These are phyloP conservation scores for Megaleporinus macrocephalus DNA, from an alignment of 2,113 vertebrate genomes.

Conservation along the genomic window DNA sequence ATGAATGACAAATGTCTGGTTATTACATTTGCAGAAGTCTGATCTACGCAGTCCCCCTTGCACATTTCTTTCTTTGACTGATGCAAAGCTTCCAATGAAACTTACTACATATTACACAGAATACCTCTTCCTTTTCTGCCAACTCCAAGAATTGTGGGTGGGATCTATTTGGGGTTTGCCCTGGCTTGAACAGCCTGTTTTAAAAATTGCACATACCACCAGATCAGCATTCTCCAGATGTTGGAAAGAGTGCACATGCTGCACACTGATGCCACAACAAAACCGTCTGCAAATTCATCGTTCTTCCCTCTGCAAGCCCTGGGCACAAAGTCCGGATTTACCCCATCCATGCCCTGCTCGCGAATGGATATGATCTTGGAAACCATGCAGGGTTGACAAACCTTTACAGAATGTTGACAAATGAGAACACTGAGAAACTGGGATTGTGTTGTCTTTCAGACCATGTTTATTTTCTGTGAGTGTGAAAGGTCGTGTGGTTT, in stretches of 20 bases:
- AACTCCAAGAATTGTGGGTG: slow-evolving; percentile 34
- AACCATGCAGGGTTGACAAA: no score
- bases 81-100: slow-evolving; percentile 27
- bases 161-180: slow-evolving; percentile 37
- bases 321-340: no score
- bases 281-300: neutral
- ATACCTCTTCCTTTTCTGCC: slow-evolving; percentile 14
- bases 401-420: no score
- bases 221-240: slow-evolving; percentile 63
- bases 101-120: slow-evolving; percentile 31
- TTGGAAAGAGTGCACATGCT: slow-evolving; percentile 52
- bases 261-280: neutral
- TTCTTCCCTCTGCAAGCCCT: neutral
- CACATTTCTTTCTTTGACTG: slow-evolving; percentile 10
- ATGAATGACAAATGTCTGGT: neutral
- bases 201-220: slow-evolving; percentile 30
- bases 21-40: slow-evolving; percentile 35
- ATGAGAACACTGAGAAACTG: no score
- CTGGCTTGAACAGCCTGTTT: slow-evolving; percentile 30
- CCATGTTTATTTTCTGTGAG: no score
- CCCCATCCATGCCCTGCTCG: no score
- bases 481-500: no score
- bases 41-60: neutral
- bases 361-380: no score
- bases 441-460: no score